These are phyloP conservation scores for Festucalex cinctus DNA, from an alignment of 2,113 vertebrate genomes.

Conservation along the genomic window DNA sequence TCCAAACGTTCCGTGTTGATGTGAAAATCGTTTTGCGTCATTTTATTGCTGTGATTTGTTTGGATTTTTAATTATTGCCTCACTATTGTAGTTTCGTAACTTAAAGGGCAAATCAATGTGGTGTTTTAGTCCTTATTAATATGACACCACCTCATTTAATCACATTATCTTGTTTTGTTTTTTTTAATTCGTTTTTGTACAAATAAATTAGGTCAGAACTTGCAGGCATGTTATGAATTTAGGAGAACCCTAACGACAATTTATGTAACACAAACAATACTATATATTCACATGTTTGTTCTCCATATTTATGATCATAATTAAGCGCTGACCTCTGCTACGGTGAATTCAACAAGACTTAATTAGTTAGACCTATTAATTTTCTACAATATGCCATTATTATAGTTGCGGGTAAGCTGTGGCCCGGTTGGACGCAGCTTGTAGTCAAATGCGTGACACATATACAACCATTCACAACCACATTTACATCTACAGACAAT, in stretches of 20 bases:
- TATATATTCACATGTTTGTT: too few relatives aligned
- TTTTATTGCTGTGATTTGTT: background rate
- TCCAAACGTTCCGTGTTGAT: constrained; percentile 34
- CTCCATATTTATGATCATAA: background rate
- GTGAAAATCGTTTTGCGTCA: constrained; percentile 1
- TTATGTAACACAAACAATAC: too few relatives aligned
- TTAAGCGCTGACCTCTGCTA: background rate
- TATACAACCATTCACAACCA: background rate
- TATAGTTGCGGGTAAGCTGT: background rate
- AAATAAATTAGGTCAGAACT: background rate
- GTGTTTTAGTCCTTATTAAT: background rate
- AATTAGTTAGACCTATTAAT: background rate
- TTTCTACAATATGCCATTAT: background rate
- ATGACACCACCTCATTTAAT: background rate
- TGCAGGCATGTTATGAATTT: background rate
- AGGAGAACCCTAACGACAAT: background rate
- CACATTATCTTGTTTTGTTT: background rate
- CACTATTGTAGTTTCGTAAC: background rate
- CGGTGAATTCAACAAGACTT: background rate
- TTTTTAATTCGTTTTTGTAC: background rate
- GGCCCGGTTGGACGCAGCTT: background rate
- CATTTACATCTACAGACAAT: background rate
- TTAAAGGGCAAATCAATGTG: background rate
- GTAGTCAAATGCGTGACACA: background rate
- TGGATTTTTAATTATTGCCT: background rate